A percentile compares a stretch with the other conserved stretches of the same genome.
Evolutionary conservation across 2,113 vertebrate genomes (phyloP).

Genomic region (Nicator chloris): DNA sequence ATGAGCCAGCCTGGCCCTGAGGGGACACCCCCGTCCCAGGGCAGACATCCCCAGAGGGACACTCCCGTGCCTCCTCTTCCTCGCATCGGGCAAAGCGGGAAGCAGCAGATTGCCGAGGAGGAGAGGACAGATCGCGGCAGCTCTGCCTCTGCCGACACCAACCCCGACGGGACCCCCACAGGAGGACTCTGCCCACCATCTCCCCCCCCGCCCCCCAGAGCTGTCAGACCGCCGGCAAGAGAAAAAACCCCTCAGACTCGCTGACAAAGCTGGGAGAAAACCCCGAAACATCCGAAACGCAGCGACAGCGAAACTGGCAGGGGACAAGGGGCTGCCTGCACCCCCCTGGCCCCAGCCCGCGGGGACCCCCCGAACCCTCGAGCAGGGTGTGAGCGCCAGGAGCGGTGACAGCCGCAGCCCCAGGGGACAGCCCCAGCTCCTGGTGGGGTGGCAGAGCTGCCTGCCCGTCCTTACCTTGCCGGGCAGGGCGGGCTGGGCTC

Average conservation of each 20-base stretch:
- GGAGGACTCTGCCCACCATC: background rate
- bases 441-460: background rate
- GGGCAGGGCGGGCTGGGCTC: background rate
- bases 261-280: background rate
- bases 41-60: too few relatives aligned
- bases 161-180: accelerated
- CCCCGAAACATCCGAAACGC: accelerated
- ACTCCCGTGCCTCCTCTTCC: conserved; percentile 3
- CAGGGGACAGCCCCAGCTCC: background rate
- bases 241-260: background rate
- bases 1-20: background rate
- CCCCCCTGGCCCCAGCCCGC: background rate
- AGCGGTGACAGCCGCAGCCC: background rate
- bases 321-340: background rate
- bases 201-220: accelerated
- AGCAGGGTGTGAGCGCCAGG: background rate
- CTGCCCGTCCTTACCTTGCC: conserved; percentile 19
- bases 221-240: background rate
- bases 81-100: accelerated
- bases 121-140: background rate
- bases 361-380: background rate
- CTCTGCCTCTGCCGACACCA: background rate
- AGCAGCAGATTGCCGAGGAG: background rate
- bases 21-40: background rate
- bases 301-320: background rate